Evolutionary conservation across 2,888 invertebrate species (phyloP), one percentile per base, ranked within the genome.

Genomic region (Caenorhabditis angaria): DNA sequence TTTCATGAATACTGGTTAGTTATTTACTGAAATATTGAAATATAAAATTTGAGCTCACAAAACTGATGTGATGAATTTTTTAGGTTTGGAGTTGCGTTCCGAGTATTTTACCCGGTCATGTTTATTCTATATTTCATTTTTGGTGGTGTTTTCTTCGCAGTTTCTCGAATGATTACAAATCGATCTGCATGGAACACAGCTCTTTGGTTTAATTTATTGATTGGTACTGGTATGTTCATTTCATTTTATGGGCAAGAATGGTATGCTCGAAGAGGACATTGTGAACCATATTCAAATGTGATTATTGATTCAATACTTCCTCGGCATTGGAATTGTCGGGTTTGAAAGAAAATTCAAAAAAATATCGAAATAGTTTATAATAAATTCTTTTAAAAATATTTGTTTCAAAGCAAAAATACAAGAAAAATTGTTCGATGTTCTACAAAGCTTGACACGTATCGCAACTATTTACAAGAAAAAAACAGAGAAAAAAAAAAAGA

Each of bases 31-130:
- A 57, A 32, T 6, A 55, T 50, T 24, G 3, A 32, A 32, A 32
- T 32, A 6, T 41, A 29, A 41, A 41, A 24, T 20, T 59, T 41
- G 25, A 58, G n/a, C n/a, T n/a, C n/a, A n/a, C n/a, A n/a, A n/a
- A n/a, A n/a, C n/a, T n/a, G n/a, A n/a, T n/a, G n/a, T n/a, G n/a
- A n/a, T n/a, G n/a, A n/a, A n/a, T 58, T 1, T 27, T 25, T 5
- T 53, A 68, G 68, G 77, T 87, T 96, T 29, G 91, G 91, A 0
- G 90, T 93, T 58, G 91, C 92, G 0, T 92, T 95, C 82, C 92
- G 93, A 35, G 93, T 94, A 88, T 94, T 94, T 88, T 94, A 94
- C 85, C 97, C 96, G 0, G 92, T 94, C 1, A 90, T 96, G 85
- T 90, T 95, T 83, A 80, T 93, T 14, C 89, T 93, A 81, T 96